Conservation (phyloP, 2,888 invertebrate species). For the Spisula solida region DNA sequence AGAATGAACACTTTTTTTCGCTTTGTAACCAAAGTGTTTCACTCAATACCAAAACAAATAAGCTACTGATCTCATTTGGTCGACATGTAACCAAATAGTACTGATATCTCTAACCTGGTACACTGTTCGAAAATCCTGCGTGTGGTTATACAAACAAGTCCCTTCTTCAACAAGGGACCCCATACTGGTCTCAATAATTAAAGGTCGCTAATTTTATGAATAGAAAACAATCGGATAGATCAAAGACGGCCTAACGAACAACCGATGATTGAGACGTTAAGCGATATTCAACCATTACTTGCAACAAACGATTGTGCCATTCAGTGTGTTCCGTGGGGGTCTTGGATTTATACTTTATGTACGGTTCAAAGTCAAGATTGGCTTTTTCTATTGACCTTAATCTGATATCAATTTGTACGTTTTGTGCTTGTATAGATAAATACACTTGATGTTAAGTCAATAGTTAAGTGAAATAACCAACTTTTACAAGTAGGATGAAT, state of each 20-base stretch:
- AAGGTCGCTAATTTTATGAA: slow-evolving; percentile 19
- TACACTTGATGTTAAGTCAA: background rate
- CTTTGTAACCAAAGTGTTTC: slow-evolving; percentile 22
- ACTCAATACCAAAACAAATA: slow-evolving; percentile 34
- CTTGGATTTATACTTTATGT: slow-evolving; percentile 5
- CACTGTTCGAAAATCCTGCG: background rate
- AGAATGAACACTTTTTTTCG: slow-evolving; percentile 21
- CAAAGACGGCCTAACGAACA: background rate
- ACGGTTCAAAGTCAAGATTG: background rate
- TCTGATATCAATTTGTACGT: background rate
- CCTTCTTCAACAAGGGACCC: slow-evolving; percentile 24
- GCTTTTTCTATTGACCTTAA: background rate
- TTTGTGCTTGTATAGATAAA: background rate
- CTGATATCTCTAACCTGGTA: slow-evolving; percentile 21
- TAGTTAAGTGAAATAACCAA: background rate
- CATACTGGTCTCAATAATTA: slow-evolving; percentile 20
- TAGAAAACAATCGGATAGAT: slow-evolving; percentile 8
- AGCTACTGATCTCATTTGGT: slow-evolving; percentile 24
- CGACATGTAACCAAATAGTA: background rate
- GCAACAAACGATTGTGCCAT: background rate
- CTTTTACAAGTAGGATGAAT: background rate
- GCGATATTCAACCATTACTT: background rate
- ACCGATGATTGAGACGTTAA: background rate
- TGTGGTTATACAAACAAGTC: slow-evolving; percentile 45
- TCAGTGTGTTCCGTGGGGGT: background rate